Percentiles rank a stretch among this genome's conserved stretches.
phyloP scores from a whole-genome alignment of 2,113 vertebrate species.

The Galbula dea region DNA sequence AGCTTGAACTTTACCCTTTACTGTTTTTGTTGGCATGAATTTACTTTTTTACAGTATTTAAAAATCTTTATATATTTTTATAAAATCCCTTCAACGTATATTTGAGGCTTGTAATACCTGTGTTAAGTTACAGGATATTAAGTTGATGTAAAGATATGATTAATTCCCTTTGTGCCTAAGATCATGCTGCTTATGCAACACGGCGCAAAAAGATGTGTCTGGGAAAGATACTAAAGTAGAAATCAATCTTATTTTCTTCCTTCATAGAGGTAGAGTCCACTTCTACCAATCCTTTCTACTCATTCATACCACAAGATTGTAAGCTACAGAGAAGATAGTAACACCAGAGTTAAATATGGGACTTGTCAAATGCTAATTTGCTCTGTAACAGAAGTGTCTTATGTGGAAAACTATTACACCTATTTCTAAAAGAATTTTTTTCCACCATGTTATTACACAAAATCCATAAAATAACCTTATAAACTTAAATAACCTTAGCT shows the following conservation, averaged over 20 bases:
- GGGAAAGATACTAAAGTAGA: conserved; percentile 19
- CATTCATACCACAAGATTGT: background rate
- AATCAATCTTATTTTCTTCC: background rate
- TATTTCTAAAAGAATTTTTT: background rate
- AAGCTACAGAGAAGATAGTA: background rate
- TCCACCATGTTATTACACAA: background rate
- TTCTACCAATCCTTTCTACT: background rate
- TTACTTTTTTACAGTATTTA: background rate
- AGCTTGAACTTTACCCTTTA: background rate
- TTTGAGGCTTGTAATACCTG: conserved; percentile 1
- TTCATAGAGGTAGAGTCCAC: background rate
- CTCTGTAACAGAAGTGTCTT: background rate
- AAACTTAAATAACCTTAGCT: background rate
- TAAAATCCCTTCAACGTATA: conserved; percentile 7
- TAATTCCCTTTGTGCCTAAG: background rate
- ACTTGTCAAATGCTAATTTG: background rate
- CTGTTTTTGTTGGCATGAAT: background rate
- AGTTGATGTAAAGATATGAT: background rate
- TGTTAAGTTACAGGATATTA: background rate
- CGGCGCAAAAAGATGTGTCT: background rate
- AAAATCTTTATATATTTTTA: conserved; percentile 1
- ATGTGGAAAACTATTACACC: background rate
- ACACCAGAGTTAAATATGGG: background rate
- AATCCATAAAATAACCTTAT: background rate
- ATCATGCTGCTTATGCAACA: background rate